Base-by-base conservation (phyloP, 2,888 invertebrate genomes). In the Linyphia triangularis region DNA sequence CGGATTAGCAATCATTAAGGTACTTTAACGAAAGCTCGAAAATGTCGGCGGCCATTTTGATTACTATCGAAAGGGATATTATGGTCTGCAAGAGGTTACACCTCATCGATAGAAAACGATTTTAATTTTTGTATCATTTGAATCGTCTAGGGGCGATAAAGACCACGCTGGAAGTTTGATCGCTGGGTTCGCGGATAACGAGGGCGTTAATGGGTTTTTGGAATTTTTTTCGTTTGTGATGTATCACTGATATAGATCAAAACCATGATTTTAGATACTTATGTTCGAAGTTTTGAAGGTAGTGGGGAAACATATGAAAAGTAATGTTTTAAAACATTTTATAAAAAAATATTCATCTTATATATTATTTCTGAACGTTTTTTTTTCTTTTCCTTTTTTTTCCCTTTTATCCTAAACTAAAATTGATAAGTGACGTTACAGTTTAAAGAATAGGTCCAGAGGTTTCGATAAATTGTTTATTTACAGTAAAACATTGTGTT, bases 1-100 rank as follows among this genome's bases (percentile, higher is more conserved):
- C 63, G 82, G 82, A 82, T 82, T 82, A 82, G 57, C 63, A 72
- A 72, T 82, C 82, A 82, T 82, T 82, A 82, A 63, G 82, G 72
- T 63, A 43, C 72, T 82, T 82, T 82, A 33, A 63, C 70, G 43
- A 61, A 72, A 82, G 82, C 61, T 61, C 16, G 82, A 82, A 72
- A 82, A 72, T 19, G 22, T 72, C 72, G 43, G 16, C 72, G 61
- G 82, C 61, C 69, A 63, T 63, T 72, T 63, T 82, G 72, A 72
- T 72, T 61, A 43, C 82, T 61, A 82, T 82, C 72, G 82, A 82
- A 78, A 0, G n/a, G 13, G 6, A 61, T 63, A 82, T 72, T 72
- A 72, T 72, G 82, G 82, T 63, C 82, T 72, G 63, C 61, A 26
- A 72, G 63, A 30, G 82, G 61, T 40, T 43, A 22, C 28, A 19